Conservation (phyloP, 2,888 invertebrate species). For the Diarsia mendica region DNA sequence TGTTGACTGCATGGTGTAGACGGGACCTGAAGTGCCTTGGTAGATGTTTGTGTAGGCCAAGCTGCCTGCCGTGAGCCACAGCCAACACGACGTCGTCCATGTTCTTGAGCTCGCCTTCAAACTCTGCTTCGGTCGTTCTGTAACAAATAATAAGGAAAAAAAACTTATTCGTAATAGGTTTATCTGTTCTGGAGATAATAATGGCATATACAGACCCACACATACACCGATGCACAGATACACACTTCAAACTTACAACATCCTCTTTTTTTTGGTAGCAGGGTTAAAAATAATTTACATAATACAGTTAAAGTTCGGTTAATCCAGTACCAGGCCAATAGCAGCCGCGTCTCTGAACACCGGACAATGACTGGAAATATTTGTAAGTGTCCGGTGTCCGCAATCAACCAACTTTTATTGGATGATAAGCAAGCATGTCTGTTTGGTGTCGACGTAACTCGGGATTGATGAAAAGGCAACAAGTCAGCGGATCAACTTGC, state of each 20-base stretch:
- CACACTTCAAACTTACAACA: background rate
- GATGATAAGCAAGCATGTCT: background rate
- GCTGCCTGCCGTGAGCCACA: slow-evolving; percentile 82
- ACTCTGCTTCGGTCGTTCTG: slow-evolving; percentile 79
- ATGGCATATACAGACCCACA: too few species aligned
- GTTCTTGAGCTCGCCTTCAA: slow-evolving; percentile 76
- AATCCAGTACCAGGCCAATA: too few species aligned
- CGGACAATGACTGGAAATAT: too few species aligned
- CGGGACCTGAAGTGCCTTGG: slow-evolving; percentile 87
- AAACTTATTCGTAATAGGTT: too few species aligned
- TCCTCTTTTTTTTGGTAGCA: background rate
- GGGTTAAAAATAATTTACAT: too few species aligned
- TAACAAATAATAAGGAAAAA: slow-evolving; percentile 16
- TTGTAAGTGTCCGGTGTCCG: too few species aligned
- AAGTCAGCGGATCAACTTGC: too few species aligned
- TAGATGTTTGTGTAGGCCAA: slow-evolving; percentile 83
- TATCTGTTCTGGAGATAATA: too few species aligned
- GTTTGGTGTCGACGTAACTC: background rate
- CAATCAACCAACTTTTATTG: background rate
- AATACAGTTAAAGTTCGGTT: too few species aligned
- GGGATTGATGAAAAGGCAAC: too few species aligned
- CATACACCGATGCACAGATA: too few species aligned
- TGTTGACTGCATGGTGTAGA: slow-evolving; percentile 86
- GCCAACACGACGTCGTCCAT: slow-evolving; percentile 87
- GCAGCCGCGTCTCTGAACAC: too few species aligned